Base-by-base conservation (phyloP, 2,888 invertebrate species). In the Cyaniris semiargus region DNA sequence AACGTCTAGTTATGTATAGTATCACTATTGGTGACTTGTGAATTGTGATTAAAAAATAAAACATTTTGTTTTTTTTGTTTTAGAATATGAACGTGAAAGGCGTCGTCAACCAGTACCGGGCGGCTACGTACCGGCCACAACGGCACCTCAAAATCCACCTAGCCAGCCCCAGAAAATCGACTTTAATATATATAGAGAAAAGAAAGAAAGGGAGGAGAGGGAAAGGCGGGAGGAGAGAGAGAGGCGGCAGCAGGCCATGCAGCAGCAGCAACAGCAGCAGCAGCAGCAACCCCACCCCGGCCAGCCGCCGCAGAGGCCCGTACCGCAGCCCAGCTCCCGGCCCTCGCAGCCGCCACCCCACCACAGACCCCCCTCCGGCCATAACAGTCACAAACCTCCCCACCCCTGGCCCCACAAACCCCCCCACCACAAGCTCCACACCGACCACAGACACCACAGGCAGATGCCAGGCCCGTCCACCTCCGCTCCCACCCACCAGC, bases 151-250 rank as follows among this genome's bases (percentile, higher is more conserved):
- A 44, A 84, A 89, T 77, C 85, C 91, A 78, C 86, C 76, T 6
- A n/a, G 93, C 38, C 87, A 90, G 75, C 93, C 93, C 2, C 94
- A 95, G 82, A 94, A 94, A 83, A 94, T 94, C 77, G 94, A 95
- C 84, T 94, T 95, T 82, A 94, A 95, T 78, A 94, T 96, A 13
- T 96, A 96, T 85, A 90, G 95, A 31, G 96, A 96, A 84, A 95
- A 96, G 84, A 93, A 95, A 75, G 96, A 96, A 82, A 90, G 95
- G 48, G 89, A 95, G 80, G 95, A 95, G 78, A 85, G 95, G 1
- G 95, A 95, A 78, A 88, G 95, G 79, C 84, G 92, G 31, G 89
- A 86, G 82, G 88, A 86, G 80, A 80, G 90, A 79, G 88, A 90
- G 80, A 87, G 90, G 79, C 84, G 88, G 80, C 87, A 87, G 78